Evolutionary conservation across 2,888 invertebrate genomes (phyloP).

Genomic region (Acanthosepion pharaonis): DNA sequence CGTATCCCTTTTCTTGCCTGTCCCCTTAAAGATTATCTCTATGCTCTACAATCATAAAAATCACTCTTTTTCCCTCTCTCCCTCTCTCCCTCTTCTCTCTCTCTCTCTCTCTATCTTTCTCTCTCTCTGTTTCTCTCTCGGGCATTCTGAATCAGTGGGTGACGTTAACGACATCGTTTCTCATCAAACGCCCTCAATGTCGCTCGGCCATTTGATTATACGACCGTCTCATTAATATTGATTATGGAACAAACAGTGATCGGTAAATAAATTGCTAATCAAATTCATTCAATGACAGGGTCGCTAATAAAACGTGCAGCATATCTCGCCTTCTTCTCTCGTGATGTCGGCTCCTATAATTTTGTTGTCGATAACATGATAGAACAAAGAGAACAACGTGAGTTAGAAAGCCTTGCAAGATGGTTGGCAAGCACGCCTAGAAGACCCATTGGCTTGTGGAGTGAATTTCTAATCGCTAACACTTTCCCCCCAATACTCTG

Average conservation of each 20-base stretch:
- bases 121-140: too few relatives aligned
- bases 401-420: not conserved
- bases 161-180: not conserved
- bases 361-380: not conserved
- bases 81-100: too few relatives aligned
- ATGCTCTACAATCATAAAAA: too few relatives aligned
- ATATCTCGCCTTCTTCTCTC: not conserved
- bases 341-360: not conserved
- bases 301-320: not conserved
- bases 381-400: not conserved
- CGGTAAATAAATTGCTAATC: not conserved
- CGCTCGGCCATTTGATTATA: not conserved
- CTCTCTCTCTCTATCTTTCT: too few relatives aligned
- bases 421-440: not conserved
- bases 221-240: constrained; percentile 1
- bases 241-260: not conserved
- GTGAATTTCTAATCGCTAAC: not conserved
- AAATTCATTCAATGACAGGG: not conserved
- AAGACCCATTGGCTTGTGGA: not conserved
- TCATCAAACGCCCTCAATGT: not conserved
- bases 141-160: not conserved
- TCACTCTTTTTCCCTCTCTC: too few relatives aligned
- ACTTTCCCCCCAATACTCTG: too few relatives aligned
- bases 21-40: too few relatives aligned
- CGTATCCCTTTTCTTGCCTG: too few relatives aligned